Percentiles rank a stretch among this genome's conserved stretches.
Evolutionary conservation across 1,140 invertebrate species (phyloP).

Genomic region (Agrypnia vestita): DNA sequence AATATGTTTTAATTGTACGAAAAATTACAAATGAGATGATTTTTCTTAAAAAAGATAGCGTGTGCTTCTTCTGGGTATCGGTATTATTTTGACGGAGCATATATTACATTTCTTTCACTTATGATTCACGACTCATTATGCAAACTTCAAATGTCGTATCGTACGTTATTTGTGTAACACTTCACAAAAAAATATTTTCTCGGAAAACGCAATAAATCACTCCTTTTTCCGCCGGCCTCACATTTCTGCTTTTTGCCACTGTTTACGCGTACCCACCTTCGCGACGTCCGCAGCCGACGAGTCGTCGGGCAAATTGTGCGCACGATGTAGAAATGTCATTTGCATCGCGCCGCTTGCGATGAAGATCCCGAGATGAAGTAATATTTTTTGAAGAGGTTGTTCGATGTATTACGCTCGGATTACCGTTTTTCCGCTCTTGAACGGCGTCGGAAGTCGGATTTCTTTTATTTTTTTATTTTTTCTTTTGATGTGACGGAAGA

Average conservation of each 20-base stretch:
- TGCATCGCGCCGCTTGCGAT: no score
- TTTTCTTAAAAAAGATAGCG: no score
- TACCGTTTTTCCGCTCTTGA: background rate
- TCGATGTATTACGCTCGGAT: no score
- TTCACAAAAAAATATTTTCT: constrained; percentile 3
- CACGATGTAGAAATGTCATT: no score
- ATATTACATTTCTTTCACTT: background rate
- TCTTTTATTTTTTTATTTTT: constrained; percentile 21
- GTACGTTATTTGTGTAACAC: background rate
- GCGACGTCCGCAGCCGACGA: no score
- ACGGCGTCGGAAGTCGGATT: constrained; percentile 27
- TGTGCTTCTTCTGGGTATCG: background rate
- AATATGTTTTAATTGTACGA: no score
- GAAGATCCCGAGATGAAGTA: no score
- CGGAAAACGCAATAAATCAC: constrained; percentile 16
- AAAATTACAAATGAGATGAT: no score
- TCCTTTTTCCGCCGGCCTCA: background rate
- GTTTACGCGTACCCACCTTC: background rate
- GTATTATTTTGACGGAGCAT: background rate
- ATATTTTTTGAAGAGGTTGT: no score
- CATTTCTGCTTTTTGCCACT: constrained; percentile 18
- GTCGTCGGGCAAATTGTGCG: no score
- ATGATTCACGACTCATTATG: background rate
- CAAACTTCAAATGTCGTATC: background rate
- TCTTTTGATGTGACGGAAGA: constrained; percentile 35